Evolutionary conservation across 2,888 invertebrate genomes (phyloP), one percentile per base, ranked within the genome.

Genomic region (Steinernema scapterisci): DNA sequence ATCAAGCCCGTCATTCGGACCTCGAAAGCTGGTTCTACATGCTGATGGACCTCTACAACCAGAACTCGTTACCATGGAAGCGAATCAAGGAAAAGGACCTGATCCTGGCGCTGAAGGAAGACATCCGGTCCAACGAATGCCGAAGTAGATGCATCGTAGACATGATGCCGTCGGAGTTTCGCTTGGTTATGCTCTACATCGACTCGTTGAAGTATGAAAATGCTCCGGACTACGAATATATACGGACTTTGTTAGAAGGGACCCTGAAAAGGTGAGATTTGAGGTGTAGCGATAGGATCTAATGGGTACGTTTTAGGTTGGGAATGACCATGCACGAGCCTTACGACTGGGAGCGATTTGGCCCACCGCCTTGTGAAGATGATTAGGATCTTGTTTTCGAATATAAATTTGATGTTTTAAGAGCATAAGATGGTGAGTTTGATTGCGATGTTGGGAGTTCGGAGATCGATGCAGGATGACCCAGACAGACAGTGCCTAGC

Each of bases 321-420:
- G 27, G 31, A n/a, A 1, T 25, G 13, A 16, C 31, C 1, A 2
- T 71, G 23, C n/a, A 44, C 19, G 63, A 70, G 31, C 23, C 45
- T 13, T 74, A 21, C 56, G 74, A 74, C 38, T 74, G 74, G 74
- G 74, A 74, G 70, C 16, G n/a, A 6, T 74, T 38, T 25, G 74
- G 74, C 19, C 74, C 74, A 13, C 70, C 70, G 23, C 74, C 74
- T 9, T 9, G 16, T 44, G 70, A 45, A 7, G 70, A 74, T 19
- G 63, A 63, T 25, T 63, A 48, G 19, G 38, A 6, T 3, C 38
- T 38, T 38, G 38, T 38, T 38, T 38, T n/a, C n/a, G n/a, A n/a
- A n/a, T n/a, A n/a, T n/a, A n/a, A n/a, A n/a, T n/a, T 44, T 44
- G 45, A 44, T 7, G 45, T 44, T 44, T 44, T 11, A 44, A 44